These are phyloP conservation scores for Lissonota sp. DNA, from an alignment of 2,888 invertebrate genomes.

Conservation along the genomic window DNA sequence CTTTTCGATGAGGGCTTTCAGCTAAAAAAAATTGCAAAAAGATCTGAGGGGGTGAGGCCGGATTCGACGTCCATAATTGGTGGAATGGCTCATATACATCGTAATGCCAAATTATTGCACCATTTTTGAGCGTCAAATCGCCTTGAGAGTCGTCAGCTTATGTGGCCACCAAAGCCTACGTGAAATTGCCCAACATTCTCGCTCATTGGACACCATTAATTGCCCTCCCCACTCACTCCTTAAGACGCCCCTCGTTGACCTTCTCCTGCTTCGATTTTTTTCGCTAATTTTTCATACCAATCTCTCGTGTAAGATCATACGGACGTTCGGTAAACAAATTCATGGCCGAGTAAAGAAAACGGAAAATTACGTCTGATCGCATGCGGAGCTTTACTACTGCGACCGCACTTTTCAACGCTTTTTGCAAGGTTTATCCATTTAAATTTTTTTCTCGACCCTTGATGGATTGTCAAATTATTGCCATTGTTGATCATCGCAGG, in stretches of 20 bases:
- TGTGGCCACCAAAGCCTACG: constrained; percentile 67
- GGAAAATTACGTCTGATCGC: constrained; percentile 24
- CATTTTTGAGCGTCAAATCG: constrained; percentile 71
- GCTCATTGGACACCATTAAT: constrained; percentile 76
- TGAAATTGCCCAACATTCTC: constrained; percentile 76
- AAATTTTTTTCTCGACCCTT: not conserved
- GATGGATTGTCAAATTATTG: too few relatives aligned
- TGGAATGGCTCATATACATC: constrained; percentile 61
- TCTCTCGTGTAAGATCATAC: constrained; percentile 30
- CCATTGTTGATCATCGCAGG: too few relatives aligned
- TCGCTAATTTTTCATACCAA: constrained; percentile 71
- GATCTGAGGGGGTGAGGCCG: too few relatives aligned
- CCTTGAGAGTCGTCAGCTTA: constrained; percentile 69
- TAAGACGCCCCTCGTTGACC: not conserved
- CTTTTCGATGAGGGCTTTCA: too few relatives aligned
- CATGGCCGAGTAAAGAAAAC: not conserved
- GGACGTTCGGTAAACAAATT: constrained; percentile 10
- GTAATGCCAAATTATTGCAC: constrained; percentile 83
- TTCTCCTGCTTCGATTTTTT: constrained; percentile 58
- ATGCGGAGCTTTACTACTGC: constrained; percentile 38
- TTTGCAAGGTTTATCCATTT: not conserved
- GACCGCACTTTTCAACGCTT: not conserved
- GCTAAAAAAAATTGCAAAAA: too few relatives aligned
- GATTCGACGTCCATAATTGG: too few relatives aligned
- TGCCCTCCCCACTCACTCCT: constrained; percentile 71